Base-by-base conservation (phyloP, 2,113 vertebrate species). In the Coryphaenoides rupestris region DNA sequence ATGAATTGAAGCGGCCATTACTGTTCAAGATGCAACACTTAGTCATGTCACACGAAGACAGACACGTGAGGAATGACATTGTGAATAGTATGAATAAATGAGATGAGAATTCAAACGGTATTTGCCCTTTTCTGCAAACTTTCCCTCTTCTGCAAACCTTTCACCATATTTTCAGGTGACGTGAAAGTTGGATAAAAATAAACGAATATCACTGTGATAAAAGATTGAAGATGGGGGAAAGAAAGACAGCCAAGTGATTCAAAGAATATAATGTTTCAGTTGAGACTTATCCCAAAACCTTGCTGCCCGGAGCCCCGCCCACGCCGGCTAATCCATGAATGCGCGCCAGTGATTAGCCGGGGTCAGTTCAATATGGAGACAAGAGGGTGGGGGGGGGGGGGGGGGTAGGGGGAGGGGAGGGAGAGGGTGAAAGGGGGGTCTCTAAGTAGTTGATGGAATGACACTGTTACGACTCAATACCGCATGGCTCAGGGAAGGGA, bases 281-380 rank as follows among this genome's bases (percentile, higher is more conserved):
- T 75, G 76, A 81, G 24, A 26, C 24, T 26, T 26, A 26, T 26
- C 24, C 24, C 3, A 26, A 26, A 26, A 26, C 24, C 24, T 6
- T 26, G 24, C 3, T 3, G 6, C 24, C 24, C 24, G 3, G n/a
- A 26, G 6, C 24, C 6, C 24, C 77, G 65, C 77, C 73, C 77
- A 63, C 70, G 24, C 1, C 52, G 64, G 55, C 71, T 90, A 90
- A 91, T 89, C 87, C 83, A 57, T 78, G 64, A 85, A 86, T 88
- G 81, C 70, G 68, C 58, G 24, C 63, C 76, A 40, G 66, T 79
- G 87, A 90, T 88, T 87, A 88, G 24, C 83, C 74, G 83, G n/a
- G n/a, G 83, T 86, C 77, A 86, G 83, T 82, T 78, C 84, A 82
- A 84, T 70, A 85, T 89, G 86, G 87, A 89, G 86, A 87, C 84